These are phyloP conservation scores for Phalera bucephala DNA, from an alignment of 2,888 invertebrate species.

Conservation along the genomic window DNA sequence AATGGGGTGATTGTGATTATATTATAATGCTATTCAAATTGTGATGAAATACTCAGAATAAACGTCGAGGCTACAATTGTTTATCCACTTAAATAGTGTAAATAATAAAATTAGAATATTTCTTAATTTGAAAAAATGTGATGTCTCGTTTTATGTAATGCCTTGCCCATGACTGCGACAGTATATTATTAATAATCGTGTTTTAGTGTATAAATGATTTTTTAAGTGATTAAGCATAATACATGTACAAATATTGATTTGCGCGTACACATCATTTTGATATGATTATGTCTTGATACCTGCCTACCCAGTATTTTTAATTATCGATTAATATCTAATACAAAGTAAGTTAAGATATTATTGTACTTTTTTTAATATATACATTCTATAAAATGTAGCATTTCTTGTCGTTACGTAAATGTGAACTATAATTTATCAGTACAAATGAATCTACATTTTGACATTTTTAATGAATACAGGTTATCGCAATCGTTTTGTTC, in stretches of 20 bases:
- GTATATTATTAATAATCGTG: slow-evolving; percentile 20
- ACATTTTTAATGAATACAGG: slow-evolving; percentile 10
- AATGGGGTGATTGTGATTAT: slow-evolving; percentile 4
- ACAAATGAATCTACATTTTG: slow-evolving; percentile 23
- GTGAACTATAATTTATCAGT: slow-evolving; percentile 18
- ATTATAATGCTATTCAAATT: too few relatives aligned
- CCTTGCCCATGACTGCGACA: slow-evolving; percentile 60
- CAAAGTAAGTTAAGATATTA: not conserved
- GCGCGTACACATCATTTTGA: slow-evolving; percentile 7
- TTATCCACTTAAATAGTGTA: slow-evolving; percentile 28
- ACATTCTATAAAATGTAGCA: slow-evolving; percentile 10
- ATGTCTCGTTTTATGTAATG: slow-evolving; percentile 28
- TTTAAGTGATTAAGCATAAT: slow-evolving; percentile 18
- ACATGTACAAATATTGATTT: slow-evolving; percentile 23
- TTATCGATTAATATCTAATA: not conserved
- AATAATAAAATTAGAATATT: slow-evolving; percentile 25
- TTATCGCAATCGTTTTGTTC: slow-evolving; percentile 11
- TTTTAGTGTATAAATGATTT: slow-evolving; percentile 17
- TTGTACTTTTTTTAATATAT: slow-evolving; percentile 4
- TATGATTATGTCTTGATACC: not conserved
- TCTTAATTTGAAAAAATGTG: slow-evolving; percentile 22
- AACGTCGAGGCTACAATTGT: slow-evolving; percentile 34
- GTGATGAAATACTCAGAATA: slow-evolving; percentile 23
- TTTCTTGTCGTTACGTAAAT: slow-evolving; percentile 14
- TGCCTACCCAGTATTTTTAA: not conserved